Evolutionary conservation across 2,113 vertebrate species (phyloP), one percentile per base, ranked within the genome.

Genomic region (Spheniscus mendiculus): DNA sequence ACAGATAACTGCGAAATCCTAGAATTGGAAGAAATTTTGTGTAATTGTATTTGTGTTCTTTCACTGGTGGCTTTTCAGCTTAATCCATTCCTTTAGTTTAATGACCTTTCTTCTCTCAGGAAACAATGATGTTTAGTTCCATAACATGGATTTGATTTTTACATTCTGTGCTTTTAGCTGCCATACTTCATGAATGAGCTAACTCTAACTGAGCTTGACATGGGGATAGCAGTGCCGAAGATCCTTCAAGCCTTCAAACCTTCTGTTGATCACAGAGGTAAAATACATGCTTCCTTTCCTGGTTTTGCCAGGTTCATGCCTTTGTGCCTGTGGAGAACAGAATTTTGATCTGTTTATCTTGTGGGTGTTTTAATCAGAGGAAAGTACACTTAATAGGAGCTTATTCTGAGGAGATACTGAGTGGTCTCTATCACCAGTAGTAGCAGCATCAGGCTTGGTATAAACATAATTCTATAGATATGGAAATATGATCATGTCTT

Each of bases 151-250:
- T 79, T 85, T 96, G 29, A 12, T 85, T 94, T 59, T 84, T 74
- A 9, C 44, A 16, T 76, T 76, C 72, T 94, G 34, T 76, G 83
- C 30, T 95, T 96, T 56, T 87, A 99, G 99, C 97, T 99, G 94
- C 99, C 99, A 2, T 99, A 99, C 97, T 99, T 99, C 83, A 99
- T 99, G 99, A 99, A 99, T 85, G 99, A 99, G 93, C 98, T 99
- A 94, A 99, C 99, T 14, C 95, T 99, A 88, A 99, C 99, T 6
- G 99, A 99, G 93, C 98, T 99, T 40, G 99, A 99, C 97, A 99
- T 99, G 99, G 99, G 99, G 73, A 98, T 99, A 87, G 99, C 99
- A 90, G 98, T 99, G 97, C 99, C 99, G 92, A 99, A 99, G 98
- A 99, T 99, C 96, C 99, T 99, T 56, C 98, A 98, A 96, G 99